A percentile compares a stretch with the other conserved stretches of the same genome.
Evolutionary conservation across 2,888 invertebrate species (phyloP).

Genomic region (Scaptodrosophila latifasciaeformis): DNA sequence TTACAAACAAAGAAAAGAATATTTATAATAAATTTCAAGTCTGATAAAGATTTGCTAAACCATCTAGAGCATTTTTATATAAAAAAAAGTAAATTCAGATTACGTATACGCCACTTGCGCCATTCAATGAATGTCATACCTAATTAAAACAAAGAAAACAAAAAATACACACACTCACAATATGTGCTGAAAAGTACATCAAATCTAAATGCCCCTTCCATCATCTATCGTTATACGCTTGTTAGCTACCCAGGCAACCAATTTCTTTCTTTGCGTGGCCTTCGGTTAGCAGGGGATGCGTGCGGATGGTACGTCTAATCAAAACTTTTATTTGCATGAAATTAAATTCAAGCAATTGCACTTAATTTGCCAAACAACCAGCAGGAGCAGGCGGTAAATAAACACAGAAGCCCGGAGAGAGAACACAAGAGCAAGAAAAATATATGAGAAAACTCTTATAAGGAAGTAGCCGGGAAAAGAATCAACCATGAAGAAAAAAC

Average conservation of each 20-base stretch:
- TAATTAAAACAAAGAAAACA: slow-evolving; percentile 45
- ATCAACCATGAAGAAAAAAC: slow-evolving; percentile 12
- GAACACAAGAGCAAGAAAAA: slow-evolving; percentile 14
- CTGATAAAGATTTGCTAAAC: too few species aligned
- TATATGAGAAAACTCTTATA: slow-evolving; percentile 12
- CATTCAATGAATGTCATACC: too few species aligned
- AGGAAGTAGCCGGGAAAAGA: slow-evolving; percentile 4
- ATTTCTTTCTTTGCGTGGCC: neutral
- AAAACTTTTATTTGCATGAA: slow-evolving; percentile 74
- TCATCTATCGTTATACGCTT: slow-evolving; percentile 7
- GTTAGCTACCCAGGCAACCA: slow-evolving; percentile 3
- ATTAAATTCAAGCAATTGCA: slow-evolving; percentile 73
- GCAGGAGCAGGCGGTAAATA: slow-evolving; percentile 51
- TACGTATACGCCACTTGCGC: slow-evolving; percentile 46
- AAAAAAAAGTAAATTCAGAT: too few species aligned
- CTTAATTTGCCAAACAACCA: slow-evolving; percentile 68
- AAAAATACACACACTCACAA: slow-evolving; percentile 21
- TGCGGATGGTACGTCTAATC: slow-evolving; percentile 54
- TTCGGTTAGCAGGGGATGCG: slow-evolving; percentile 1
- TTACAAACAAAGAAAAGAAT: too few species aligned
- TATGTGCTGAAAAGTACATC: slow-evolving; percentile 35
- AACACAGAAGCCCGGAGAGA: slow-evolving; percentile 39
- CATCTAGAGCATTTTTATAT: too few species aligned
- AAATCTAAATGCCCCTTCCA: too few species aligned
- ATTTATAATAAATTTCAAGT: too few species aligned